phyloP scores from a whole-genome alignment of 2,113 vertebrate genomes.

The Boulengeromyrus knoepffleri region DNA sequence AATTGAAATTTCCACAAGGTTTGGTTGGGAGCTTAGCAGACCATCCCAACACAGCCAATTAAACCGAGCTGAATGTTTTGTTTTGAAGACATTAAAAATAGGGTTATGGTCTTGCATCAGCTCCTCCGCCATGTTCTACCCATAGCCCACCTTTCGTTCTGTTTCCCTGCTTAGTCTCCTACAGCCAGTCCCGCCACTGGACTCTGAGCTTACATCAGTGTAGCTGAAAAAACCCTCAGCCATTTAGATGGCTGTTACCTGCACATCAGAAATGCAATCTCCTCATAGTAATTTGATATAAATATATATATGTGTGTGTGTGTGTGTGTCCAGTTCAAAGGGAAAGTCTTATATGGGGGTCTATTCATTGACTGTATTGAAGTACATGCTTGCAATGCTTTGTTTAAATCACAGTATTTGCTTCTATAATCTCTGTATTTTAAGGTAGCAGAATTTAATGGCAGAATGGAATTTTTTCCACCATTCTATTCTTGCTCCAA shows the following conservation, averaged over 20 bases:
- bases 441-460: neutral
- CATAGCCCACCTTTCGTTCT: neutral
- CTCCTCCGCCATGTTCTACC: neutral
- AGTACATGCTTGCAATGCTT: neutral
- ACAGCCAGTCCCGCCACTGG: neutral
- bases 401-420: neutral
- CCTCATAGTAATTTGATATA: neutral
- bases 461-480: neutral
- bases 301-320: too few species aligned
- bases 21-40: neutral
- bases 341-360: neutral
- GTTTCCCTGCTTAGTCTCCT: neutral
- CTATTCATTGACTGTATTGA: neutral
- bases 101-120: neutral
- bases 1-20: neutral
- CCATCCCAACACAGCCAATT: neutral
- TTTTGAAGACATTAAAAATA: neutral
- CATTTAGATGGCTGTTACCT: neutral
- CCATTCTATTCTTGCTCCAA: neutral
- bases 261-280: neutral
- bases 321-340: neutral
- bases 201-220: neutral
- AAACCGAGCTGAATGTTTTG: neutral
- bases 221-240: neutral
- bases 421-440: neutral